These are phyloP conservation scores for Eupithecia dodoneata DNA, from an alignment of 2,888 invertebrate species.

Conservation along the genomic window DNA sequence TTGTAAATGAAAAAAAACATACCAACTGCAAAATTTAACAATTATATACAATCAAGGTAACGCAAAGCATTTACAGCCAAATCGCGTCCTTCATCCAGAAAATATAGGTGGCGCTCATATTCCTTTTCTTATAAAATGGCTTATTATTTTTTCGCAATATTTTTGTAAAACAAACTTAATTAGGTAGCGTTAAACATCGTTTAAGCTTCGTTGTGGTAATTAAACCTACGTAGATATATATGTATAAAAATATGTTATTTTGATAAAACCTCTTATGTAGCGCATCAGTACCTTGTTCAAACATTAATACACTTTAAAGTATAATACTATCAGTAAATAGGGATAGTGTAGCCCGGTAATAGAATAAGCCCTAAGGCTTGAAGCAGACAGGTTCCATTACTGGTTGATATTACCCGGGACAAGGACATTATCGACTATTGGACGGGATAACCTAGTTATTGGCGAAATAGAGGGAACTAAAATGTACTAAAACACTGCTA, in stretches of 20 bases:
- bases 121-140: neutral
- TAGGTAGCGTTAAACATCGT: too few species aligned
- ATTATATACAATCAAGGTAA: too few species aligned
- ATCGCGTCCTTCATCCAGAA: neutral
- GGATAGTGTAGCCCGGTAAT: conserved; percentile 15
- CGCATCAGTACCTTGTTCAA: neutral
- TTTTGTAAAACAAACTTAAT: neutral
- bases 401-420: neutral
- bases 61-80: neutral
- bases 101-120: neutral
- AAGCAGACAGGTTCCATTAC: conserved; percentile 8
- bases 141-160: neutral
- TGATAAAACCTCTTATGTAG: too few species aligned
- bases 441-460: conserved; percentile 10
- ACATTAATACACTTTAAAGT: neutral
- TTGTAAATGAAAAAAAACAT: too few species aligned
- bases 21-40: too few species aligned
- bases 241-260: too few species aligned
- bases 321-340: conserved; percentile 7
- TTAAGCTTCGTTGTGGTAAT: too few species aligned
- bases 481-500: neutral
- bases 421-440: neutral
- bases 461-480: neutral
- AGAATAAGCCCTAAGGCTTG: conserved; percentile 17
- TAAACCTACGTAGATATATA: too few species aligned